Conservation (phyloP, 2,888 invertebrate genomes). For the Smittia aterrima region DNA sequence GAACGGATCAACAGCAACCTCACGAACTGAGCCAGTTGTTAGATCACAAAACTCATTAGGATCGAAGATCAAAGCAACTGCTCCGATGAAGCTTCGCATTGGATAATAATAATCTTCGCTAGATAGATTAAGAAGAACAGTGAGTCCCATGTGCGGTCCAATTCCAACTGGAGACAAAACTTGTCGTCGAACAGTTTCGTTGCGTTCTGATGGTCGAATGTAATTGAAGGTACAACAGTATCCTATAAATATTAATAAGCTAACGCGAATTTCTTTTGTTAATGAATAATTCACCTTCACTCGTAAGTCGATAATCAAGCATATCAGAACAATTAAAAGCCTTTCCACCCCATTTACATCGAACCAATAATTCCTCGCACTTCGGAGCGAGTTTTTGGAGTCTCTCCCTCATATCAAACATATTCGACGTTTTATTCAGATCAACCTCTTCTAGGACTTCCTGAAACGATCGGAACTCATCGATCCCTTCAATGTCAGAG, state of each 20-base stretch:
- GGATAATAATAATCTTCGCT: conserved; percentile 59
- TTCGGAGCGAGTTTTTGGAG: conserved; percentile 50
- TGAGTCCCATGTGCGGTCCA: conserved; percentile 55
- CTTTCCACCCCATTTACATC: conserved; percentile 56
- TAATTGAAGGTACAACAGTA: conserved; percentile 38
- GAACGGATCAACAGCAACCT: conserved; percentile 50
- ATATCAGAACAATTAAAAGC: conserved; percentile 52
- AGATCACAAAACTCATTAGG: conserved; percentile 55
- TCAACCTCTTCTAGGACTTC: conserved; percentile 45
- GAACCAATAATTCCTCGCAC: conserved; percentile 57
- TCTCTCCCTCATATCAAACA: conserved; percentile 46
- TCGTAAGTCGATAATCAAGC: conserved; percentile 56
- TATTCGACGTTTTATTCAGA: conserved; percentile 45
- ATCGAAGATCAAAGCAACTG: conserved; percentile 55
- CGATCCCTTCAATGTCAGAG: conserved; percentile 43
- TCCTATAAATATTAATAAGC: neutral
- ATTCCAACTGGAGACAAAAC: conserved; percentile 36
- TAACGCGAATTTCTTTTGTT: neutral
- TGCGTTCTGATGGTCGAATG: neutral
- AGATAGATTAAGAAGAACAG: conserved; percentile 55
- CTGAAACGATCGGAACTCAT: conserved; percentile 45
- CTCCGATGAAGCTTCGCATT: conserved; percentile 54
- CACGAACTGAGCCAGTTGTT: conserved; percentile 53
- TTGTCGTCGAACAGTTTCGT: neutral
- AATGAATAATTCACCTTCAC: conserved; percentile 54